Base-by-base conservation (phyloP, 1,140 invertebrate genomes). In the Portunus trituberculatus region DNA sequence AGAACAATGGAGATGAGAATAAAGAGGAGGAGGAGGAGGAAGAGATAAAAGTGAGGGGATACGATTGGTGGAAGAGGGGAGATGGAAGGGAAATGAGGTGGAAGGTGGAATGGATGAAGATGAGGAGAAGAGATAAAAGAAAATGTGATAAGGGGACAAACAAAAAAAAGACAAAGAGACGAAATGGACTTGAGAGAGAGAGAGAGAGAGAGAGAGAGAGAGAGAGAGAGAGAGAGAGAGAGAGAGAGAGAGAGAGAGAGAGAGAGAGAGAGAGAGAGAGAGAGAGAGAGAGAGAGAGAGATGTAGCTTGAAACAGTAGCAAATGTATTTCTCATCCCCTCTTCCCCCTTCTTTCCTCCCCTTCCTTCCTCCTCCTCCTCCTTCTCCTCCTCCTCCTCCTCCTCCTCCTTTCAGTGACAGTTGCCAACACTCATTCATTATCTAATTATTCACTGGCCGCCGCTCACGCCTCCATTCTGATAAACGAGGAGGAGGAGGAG, bases 221-320 rank as follows among this genome's bases (percentile, higher is more conserved):
- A 87, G 86, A 87, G 86, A 87, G 86, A 87, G 86, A 87, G 86
- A 87, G 86, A 87, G 86, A 87, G 86, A 87, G 86, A 87, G 86
- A 88, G 86, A 88, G 86, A 88, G 86, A 88, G 86, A 88, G 86
- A 88, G 86, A 88, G 86, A 88, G 86, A 88, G 86, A 88, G 86
- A 88, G 86, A 88, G 86, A 88, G 86, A 88, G 86, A 88, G 86
- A 88, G 86, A 32, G 84, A 86, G 84, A 86, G 84, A 86, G 84
- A 86, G 84, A 86, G 84, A 86, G 32, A 86, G 84, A 86, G 84
- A 86, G 84, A 86, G 84, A 86, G 84, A 86, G 84, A 32, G 86
- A 88, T 76, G 20, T 76, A 76, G 67, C 20, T 7, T n/a, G 20
- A 76, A 76, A 76, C 25, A n/a, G 20, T n/a, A 76, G 67, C 67